Evolutionary conservation across 2,113 vertebrate genomes (phyloP).

Genomic region (human (Homo sapiens)): DNA sequence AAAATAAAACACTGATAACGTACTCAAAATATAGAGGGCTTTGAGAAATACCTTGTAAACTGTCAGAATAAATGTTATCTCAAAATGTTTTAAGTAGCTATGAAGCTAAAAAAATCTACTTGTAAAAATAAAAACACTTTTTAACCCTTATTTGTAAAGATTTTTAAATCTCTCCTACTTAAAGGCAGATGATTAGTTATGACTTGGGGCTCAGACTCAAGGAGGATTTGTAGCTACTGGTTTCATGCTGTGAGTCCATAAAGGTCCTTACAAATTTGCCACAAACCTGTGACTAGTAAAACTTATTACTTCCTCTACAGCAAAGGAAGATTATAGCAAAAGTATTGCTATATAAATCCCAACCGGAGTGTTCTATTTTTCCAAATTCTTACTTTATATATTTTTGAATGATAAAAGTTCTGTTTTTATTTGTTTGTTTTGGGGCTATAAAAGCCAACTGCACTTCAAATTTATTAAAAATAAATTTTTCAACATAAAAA

Average conservation of each 20-base stretch:
- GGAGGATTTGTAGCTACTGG: background rate
- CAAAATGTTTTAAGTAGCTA: background rate
- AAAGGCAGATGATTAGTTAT: background rate
- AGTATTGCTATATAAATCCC: background rate
- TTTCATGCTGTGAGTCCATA: background rate
- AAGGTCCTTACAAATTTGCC: background rate
- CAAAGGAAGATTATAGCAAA: background rate
- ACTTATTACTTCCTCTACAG: background rate
- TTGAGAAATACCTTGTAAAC: background rate
- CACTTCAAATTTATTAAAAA: slow-evolving; percentile 10
- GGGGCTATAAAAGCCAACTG: background rate
- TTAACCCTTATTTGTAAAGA: background rate
- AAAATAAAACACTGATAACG: background rate
- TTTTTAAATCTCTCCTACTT: background rate
- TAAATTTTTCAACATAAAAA: slow-evolving; percentile 12
- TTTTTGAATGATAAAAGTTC: slow-evolving; percentile 8
- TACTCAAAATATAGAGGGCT: background rate
- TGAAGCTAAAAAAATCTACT: background rate
- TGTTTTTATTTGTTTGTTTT: background rate
- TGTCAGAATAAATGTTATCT: background rate
- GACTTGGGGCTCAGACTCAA: background rate
- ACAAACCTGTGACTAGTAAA: background rate
- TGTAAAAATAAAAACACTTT: slow-evolving; percentile 32
- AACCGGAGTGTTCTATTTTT: background rate
- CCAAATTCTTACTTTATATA: slow-evolving; percentile 17